These are phyloP conservation scores for Smutsia temminckii DNA, from an alignment of 2,797 vertebrate species.

Conservation along the genomic window DNA sequence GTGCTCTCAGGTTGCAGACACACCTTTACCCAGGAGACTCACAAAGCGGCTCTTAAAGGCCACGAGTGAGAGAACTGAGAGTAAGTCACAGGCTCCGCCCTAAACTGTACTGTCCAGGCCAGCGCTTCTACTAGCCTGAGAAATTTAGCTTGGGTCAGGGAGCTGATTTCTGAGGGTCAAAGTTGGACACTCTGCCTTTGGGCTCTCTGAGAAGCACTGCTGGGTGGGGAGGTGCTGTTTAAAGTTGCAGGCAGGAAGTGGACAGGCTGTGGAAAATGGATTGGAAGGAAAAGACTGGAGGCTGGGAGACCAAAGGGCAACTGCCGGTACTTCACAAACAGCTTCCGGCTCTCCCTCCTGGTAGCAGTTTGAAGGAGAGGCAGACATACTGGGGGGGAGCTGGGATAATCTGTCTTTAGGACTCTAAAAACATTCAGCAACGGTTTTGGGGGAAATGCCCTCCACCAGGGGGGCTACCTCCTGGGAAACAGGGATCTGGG, in stretches of 20 bases:
- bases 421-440: neutral
- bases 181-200: neutral
- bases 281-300: neutral
- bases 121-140: neutral
- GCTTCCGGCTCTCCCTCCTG: neutral
- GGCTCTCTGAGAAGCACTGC: neutral
- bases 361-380: neutral
- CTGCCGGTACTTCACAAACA: neutral
- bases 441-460: neutral
- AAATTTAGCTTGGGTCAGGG: neutral
- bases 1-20: neutral
- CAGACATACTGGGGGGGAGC: neutral
- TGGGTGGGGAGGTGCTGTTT: neutral
- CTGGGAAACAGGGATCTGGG: neutral
- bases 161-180: neutral
- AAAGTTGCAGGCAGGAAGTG: neutral
- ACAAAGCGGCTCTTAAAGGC: neutral
- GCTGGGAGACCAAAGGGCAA: rapidly evolving
- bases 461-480: neutral
- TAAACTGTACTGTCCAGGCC: neutral
- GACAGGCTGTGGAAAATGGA: neutral
- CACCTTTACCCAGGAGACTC: neutral
- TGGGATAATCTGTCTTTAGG: neutral
- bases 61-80: neutral
- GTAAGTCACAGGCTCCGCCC: neutral